Base-by-base conservation (phyloP, 37 sponge, comb jelly and placozoan genomes). In the Eunapius fragilis region DNA sequence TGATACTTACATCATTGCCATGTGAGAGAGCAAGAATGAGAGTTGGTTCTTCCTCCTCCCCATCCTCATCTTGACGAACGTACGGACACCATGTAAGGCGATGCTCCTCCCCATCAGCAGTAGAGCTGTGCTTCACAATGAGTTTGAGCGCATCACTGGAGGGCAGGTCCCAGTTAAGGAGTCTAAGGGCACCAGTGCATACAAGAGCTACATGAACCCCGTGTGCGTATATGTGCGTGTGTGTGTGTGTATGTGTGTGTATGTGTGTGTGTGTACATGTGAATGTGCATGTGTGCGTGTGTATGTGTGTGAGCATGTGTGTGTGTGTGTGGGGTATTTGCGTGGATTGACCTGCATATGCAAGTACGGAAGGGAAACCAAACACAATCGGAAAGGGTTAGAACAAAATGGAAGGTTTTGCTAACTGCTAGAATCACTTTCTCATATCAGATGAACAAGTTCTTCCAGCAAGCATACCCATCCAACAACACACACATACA, bases 1-100 rank as follows among this genome's bases (percentile, higher is more conserved):
- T n/a, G n/a, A n/a, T n/a, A n/a, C 91, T 83, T 69, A 91, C 92
- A 67, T 84, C 27, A 50, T 35, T 48, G 70, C 92, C 92, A 72
- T 92, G 86, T 2, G 88, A 82, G 35, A 79, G 74, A 14, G 80
- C 89, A 10, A 88, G 2, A 47, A 81, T 69, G 31, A 86, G 69
- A 72, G 76, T 82, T 30, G 30, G 23, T 26, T 85, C 90, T 25
- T 88, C 89, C 28, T 92, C 84, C 9, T 80, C 82, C 26, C 90
- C 87, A 48, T 78, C 84, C 27, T 82, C 84, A 26, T 37, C 49
- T 28, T 35, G 30, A 25, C 73, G 33, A 32, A 92, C 85, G 37
- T 90, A 87, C 25, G 95, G 95, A 85, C 88, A 89, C 95, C 95
- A 95, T 78, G 87, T 74, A 58, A 95, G 85, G 0, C 91, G 84